Evolutionary conservation across 1,140 invertebrate genomes (phyloP).

Genomic region (Monochamus saltuarius): DNA sequence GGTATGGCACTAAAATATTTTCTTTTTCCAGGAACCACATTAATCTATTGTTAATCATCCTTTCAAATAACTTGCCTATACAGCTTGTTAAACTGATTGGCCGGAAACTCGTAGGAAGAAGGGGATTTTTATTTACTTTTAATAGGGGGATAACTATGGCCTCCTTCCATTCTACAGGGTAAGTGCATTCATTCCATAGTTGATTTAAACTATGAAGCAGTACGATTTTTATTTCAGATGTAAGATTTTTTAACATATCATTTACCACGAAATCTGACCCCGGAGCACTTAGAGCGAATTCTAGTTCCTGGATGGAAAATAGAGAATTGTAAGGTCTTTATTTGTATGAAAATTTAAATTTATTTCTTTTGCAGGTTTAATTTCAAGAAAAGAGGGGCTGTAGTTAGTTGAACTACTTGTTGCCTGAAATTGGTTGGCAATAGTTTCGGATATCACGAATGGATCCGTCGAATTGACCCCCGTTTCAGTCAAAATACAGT

Average conservation of each 20-base stretch:
- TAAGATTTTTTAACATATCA: too few species aligned
- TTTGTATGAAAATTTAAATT: too few species aligned
- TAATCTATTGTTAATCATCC: conserved; percentile 29
- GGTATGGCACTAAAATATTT: conserved; percentile 13
- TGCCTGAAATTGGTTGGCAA: neutral
- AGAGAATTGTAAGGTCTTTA: too few species aligned
- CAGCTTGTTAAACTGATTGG: conserved; percentile 29
- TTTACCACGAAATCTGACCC: too few species aligned
- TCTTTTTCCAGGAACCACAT: conserved; percentile 21
- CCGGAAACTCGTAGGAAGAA: conserved; percentile 8
- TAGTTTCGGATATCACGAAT: neutral
- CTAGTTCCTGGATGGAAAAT: too few species aligned
- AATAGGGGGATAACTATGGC: conserved; percentile 8
- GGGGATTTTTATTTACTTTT: neutral
- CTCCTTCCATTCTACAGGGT: neutral
- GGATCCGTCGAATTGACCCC: neutral
- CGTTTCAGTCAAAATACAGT: neutral
- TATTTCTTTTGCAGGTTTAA: too few species aligned
- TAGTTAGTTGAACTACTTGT: neutral
- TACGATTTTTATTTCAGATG: too few species aligned
- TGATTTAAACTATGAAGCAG: neutral
- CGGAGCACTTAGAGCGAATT: too few species aligned
- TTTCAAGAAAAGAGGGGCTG: too few species aligned
- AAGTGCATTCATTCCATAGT: neutral
- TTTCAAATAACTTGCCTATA: conserved; percentile 31